Evolutionary conservation across 2,888 invertebrate species (phyloP).

Genomic region (Zhuqinia jingwanae): DNA sequence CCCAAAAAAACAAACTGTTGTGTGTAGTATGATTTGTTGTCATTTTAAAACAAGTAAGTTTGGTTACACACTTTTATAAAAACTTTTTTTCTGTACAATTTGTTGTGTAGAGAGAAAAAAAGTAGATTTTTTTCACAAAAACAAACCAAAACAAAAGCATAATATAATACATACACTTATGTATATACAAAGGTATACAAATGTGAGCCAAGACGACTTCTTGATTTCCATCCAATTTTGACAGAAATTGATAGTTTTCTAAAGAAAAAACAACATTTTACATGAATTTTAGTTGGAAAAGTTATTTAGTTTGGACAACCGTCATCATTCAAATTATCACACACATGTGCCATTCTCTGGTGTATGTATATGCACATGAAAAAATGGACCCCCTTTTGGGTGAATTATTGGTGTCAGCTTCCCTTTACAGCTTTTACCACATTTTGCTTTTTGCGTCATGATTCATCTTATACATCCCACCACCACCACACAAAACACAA

Average conservation of each 20-base stretch:
- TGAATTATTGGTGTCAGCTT: constrained; percentile 65
- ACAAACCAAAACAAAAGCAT: neutral
- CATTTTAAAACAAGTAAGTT: constrained; percentile 26
- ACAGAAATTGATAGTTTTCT: constrained; percentile 68
- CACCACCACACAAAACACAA: too few species aligned
- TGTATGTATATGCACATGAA: neutral
- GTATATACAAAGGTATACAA: neutral
- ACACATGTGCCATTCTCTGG: constrained; percentile 46
- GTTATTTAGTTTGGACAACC: constrained; percentile 45
- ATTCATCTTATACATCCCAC: too few species aligned
- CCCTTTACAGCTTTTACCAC: constrained; percentile 45
- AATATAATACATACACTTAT: neutral
- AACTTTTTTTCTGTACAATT: too few species aligned
- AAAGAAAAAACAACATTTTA: constrained; percentile 37
- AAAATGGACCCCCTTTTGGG: constrained; percentile 39
- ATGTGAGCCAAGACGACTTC: constrained; percentile 36
- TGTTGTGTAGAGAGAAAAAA: too few species aligned
- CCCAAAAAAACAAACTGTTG: too few species aligned
- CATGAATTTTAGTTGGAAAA: constrained; percentile 27
- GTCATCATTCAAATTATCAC: constrained; percentile 67
- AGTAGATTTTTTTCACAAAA: too few species aligned
- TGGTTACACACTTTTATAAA: constrained; percentile 15
- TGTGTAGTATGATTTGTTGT: constrained; percentile 41
- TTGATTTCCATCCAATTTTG: constrained; percentile 55
- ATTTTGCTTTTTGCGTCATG: constrained; percentile 37